Evolutionary conservation across 1,140 invertebrate species (phyloP).

Genomic region (Semibalanus balanoides): DNA sequence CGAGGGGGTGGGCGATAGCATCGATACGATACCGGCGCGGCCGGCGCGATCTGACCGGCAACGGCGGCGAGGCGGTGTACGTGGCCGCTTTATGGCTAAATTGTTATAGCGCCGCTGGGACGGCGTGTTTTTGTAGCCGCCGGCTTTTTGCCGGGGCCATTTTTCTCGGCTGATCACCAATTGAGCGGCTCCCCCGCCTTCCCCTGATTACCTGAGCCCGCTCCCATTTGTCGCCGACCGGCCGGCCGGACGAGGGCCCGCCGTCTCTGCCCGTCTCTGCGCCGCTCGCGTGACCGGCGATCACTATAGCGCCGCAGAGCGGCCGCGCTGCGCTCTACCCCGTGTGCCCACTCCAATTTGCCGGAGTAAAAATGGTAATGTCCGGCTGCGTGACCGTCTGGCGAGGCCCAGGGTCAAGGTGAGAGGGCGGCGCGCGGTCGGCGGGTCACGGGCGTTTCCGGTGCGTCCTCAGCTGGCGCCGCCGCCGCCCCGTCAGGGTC

Average conservation of each 20-base stretch:
- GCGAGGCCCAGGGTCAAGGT: not conserved
- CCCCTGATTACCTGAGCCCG: not conserved
- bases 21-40: not conserved
- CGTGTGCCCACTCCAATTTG: not conserved
- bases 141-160: not conserved
- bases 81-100: not conserved
- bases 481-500: no score
- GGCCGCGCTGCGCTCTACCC: no score
- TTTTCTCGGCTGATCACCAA: slow-evolving; percentile 1
- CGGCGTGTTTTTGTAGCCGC: not conserved
- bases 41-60: not conserved
- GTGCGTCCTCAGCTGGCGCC: not conserved
- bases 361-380: not conserved
- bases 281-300: not conserved
- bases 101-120: not conserved
- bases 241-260: no score
- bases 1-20: not conserved
- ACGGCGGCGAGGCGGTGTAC: not conserved
- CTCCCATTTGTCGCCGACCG: not conserved
- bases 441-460: not conserved
- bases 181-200: not conserved
- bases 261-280: no score
- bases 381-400: not conserved
- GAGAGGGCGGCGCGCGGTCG: not conserved
- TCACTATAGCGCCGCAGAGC: no score